phyloP scores from a whole-genome alignment of 2,888 invertebrate species.

The Acronicta alni region DNA sequence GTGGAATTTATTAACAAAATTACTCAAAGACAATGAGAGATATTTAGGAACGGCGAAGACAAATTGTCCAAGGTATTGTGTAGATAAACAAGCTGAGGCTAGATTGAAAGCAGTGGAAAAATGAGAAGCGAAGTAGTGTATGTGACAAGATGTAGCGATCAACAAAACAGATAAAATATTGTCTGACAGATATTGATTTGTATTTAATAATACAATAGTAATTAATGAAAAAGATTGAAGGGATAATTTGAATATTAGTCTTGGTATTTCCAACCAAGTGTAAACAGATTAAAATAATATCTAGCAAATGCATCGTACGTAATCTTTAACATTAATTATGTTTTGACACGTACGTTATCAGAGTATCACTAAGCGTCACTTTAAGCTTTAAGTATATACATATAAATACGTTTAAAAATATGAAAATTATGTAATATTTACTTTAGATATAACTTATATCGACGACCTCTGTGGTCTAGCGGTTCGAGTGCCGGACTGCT shows the following conservation, averaged over 20 bases:
- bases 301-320: conserved; percentile 16
- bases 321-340: conserved; percentile 19
- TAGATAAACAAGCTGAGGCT: conserved; percentile 76
- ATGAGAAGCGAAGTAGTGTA: conserved; percentile 53
- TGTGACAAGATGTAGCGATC: conserved; percentile 44
- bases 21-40: conserved; percentile 85
- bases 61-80: conserved; percentile 80
- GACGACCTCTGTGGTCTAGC: too few relatives aligned
- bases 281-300: conserved; percentile 27
- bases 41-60: conserved; percentile 83
- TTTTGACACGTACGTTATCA: conserved; percentile 33
- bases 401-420: too few relatives aligned
- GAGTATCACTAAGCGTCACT: conserved; percentile 11
- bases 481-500: too few relatives aligned
- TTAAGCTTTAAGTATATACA: not conserved
- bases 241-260: conserved; percentile 19
- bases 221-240: conserved; percentile 23
- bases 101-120: conserved; percentile 70
- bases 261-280: conserved; percentile 13
- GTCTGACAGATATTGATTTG: conserved; percentile 7
- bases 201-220: conserved; percentile 9
- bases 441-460: too few relatives aligned
- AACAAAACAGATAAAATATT: not conserved
- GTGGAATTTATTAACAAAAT: conserved; percentile 84
- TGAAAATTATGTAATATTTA: too few relatives aligned